Conservation (phyloP, 1,140 invertebrate species). For the Probaryconus sp. region DNA sequence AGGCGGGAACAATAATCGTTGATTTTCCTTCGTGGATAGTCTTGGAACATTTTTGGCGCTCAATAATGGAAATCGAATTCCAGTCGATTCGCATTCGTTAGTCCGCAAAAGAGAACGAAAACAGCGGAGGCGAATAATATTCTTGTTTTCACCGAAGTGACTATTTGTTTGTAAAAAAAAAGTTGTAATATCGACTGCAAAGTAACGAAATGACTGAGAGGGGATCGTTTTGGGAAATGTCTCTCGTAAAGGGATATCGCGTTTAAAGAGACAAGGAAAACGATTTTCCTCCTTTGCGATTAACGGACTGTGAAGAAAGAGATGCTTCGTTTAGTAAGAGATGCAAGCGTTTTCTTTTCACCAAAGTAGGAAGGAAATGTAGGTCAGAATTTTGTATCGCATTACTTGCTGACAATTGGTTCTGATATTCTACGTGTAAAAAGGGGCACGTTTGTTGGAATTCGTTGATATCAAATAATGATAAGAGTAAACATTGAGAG, state of each 20-base stretch:
- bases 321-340: too few relatives aligned
- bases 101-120: constrained; percentile 36
- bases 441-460: too few relatives aligned
- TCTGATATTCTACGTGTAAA: too few relatives aligned
- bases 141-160: constrained; percentile 46
- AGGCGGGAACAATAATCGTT: constrained; percentile 35
- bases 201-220: constrained; percentile 28
- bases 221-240: constrained; percentile 27
- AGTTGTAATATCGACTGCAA: constrained; percentile 10
- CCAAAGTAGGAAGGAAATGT: too few relatives aligned
- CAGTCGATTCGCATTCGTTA: constrained; percentile 40
- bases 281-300: constrained; percentile 5
- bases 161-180: constrained; percentile 26
- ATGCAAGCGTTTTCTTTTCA: too few relatives aligned
- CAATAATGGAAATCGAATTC: constrained; percentile 50
- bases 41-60: constrained; percentile 38
- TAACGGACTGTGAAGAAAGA: too few relatives aligned
- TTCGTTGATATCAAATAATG: too few relatives aligned
- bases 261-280: constrained; percentile 13
- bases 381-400: too few relatives aligned
- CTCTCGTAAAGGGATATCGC: constrained; percentile 17
- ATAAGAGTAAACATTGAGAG: too few relatives aligned
- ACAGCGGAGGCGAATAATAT: constrained; percentile 33
- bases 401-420: too few relatives aligned
- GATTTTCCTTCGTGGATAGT: constrained; percentile 22